Evolutionary conservation across 1,140 invertebrate species (phyloP), one percentile per base, ranked within the genome.

Genomic region (Caenorhabditis inopinata): DNA sequence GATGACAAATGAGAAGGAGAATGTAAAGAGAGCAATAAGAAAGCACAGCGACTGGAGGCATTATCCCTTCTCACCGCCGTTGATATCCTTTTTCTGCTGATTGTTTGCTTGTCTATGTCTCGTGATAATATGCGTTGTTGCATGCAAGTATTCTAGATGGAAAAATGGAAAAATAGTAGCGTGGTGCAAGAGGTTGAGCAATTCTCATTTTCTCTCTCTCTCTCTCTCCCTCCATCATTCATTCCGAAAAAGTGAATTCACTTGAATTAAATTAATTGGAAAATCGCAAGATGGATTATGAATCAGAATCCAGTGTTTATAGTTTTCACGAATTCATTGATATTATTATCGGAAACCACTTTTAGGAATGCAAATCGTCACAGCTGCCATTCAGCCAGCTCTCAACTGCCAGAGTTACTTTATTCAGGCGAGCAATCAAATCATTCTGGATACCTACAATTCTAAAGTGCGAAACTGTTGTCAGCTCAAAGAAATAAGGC

Each of bases 1-100:
- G 53, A 68, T 38, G 58, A 68, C 58, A 68, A 68, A 68, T 68
- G 32, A 68, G 51, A 32, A 58, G 23, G 32, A 68, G 58, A 23
- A 58, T 16, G 32, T 21, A 68, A n/a, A 32, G 58, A 42, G 58
- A 68, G 58, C 16, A 32, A 58, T 6, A 14, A 53, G 23, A 12
- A 14, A 53, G 21, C 9, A 23, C 16, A 16, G n/a, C 29, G 53
- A 32, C n/a, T 32, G n/a, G 12, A 9, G n/a, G 32, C 3, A 58
- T 42, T 68, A 35, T 68, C 58, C 58, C 48, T 21, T 51, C 21
- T 6, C 25, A 9, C 38, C 27, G 35, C 58, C 25, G 29, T 68
- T 25, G 21, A 12, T 29, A 29, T 38, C 38, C 32, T 68, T 68
- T 38, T 68, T 32, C 58, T 42, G 16, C 11, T 68, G 58, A 68